Percentiles rank a stretch among this genome's conserved stretches.
phyloP scores from a whole-genome alignment of 1,140 invertebrate species.

The Drosophila prosaltans region DNA sequence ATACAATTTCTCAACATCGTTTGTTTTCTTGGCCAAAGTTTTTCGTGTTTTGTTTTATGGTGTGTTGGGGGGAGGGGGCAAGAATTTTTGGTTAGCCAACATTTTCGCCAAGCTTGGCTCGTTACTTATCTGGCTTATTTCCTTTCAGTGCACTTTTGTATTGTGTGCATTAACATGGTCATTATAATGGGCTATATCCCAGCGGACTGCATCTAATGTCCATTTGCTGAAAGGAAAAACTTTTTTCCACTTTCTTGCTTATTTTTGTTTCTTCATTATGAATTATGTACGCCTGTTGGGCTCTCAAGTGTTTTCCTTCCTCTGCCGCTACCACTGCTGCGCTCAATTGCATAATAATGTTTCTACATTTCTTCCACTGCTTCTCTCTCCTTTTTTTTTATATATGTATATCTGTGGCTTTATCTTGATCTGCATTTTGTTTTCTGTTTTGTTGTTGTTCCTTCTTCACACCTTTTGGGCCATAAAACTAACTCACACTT shows the following conservation, averaged over 20 bases:
- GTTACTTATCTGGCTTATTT: slow-evolving; percentile 81
- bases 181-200: slow-evolving; percentile 65
- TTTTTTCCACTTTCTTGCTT: slow-evolving; percentile 20
- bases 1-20: slow-evolving; percentile 23
- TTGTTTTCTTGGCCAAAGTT: slow-evolving; percentile 55
- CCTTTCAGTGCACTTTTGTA: slow-evolving; percentile 81
- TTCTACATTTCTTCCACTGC: slow-evolving; percentile 25
- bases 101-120: slow-evolving; percentile 32
- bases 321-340: slow-evolving; percentile 1
- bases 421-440: slow-evolving; percentile 35
- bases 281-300: slow-evolving; percentile 51
- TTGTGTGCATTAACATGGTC: slow-evolving; percentile 76
- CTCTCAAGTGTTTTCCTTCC: slow-evolving; percentile 62
- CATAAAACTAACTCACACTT: slow-evolving; percentile 45
- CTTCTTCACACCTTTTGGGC: slow-evolving; percentile 56
- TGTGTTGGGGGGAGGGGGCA: background rate
- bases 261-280: slow-evolving; percentile 52
- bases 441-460: slow-evolving; percentile 5
- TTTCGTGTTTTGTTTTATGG: background rate
- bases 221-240: slow-evolving; percentile 9
- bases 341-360: slow-evolving; percentile 73
- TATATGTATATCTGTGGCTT: slow-evolving; percentile 4
- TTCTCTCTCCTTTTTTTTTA: background rate
- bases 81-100: slow-evolving; percentile 1
- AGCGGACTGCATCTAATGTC: slow-evolving; percentile 62